phyloP scores from a whole-genome alignment of 2,888 invertebrate species.

The Agrotis exclamationis region DNA sequence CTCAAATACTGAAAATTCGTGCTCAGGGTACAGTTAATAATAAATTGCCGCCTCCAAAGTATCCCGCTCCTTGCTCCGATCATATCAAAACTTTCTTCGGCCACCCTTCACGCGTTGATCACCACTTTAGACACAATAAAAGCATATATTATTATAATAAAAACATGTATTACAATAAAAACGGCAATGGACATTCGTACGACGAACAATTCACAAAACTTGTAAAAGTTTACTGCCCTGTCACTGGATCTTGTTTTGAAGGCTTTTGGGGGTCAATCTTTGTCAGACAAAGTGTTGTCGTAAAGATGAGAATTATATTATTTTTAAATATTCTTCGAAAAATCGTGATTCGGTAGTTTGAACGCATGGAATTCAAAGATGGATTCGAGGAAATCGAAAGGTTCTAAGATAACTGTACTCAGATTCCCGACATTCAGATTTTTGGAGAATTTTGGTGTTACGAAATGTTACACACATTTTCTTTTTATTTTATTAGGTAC shows the following conservation, averaged over 20 bases:
- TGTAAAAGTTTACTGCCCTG: constrained; percentile 60
- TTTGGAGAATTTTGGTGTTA: not conserved
- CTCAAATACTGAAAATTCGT: too few relatives aligned
- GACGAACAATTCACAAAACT: constrained; percentile 54
- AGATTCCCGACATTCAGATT: constrained; percentile 7
- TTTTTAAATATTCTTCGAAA: constrained; percentile 56
- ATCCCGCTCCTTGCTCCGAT: constrained; percentile 3
- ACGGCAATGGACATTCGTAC: constrained; percentile 53
- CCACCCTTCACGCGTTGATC: constrained; percentile 67
- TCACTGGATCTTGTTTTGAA: constrained; percentile 45
- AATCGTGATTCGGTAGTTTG: constrained; percentile 41
- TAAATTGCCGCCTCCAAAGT: constrained; percentile 44
- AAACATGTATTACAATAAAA: constrained; percentile 65
- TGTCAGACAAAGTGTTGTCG: constrained; percentile 31
- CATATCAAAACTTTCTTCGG: constrained; percentile 64
- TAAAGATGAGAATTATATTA: constrained; percentile 54
- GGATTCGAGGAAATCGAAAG: constrained; percentile 50
- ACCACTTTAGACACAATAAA: constrained; percentile 68
- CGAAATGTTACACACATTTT: constrained; percentile 2
- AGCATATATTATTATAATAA: constrained; percentile 66
- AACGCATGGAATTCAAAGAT: constrained; percentile 38
- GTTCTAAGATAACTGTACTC: constrained; percentile 45
- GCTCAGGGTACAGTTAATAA: too few relatives aligned
- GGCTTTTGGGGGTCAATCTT: constrained; percentile 54
- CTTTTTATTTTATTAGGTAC: not conserved